These are phyloP conservation scores for Microcebus murinus DNA, from an alignment of 2,113 vertebrate genomes.

Conservation along the genomic window DNA sequence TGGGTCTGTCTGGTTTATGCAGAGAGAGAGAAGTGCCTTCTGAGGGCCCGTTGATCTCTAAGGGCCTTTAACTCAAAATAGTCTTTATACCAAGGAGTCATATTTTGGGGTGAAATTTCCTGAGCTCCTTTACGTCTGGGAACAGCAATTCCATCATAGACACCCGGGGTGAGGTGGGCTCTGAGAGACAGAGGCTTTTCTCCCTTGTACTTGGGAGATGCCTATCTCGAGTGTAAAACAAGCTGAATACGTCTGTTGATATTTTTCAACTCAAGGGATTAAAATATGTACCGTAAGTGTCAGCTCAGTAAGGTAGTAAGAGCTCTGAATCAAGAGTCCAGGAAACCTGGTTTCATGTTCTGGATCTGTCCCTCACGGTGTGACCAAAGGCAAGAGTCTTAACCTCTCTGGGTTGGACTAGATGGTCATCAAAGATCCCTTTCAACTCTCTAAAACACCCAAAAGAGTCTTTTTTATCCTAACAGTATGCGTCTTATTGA, in stretches of 20 bases:
- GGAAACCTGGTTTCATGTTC: not conserved
- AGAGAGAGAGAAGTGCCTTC: too few relatives aligned
- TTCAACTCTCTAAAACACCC: not conserved
- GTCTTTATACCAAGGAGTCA: too few relatives aligned
- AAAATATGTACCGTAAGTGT: not conserved
- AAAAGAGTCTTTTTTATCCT: not conserved
- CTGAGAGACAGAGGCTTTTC: not conserved
- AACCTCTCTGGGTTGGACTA: not conserved
- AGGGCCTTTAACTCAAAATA: too few relatives aligned
- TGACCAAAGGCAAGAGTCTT: not conserved
- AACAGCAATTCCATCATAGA: not conserved
- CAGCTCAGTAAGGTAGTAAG: not conserved
- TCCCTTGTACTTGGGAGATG: not conserved
- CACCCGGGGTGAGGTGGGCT: too few relatives aligned
- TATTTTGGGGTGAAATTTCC: too few relatives aligned
- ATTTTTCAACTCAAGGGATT: not conserved
- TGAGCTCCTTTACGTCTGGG: not conserved
- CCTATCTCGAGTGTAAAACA: not conserved
- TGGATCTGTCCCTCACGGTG: not conserved
- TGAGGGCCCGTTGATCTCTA: too few relatives aligned
- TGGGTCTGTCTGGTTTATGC: too few relatives aligned
- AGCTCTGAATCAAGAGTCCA: not conserved
- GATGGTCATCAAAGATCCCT: not conserved
- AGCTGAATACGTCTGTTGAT: not conserved
- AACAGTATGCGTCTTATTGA: not conserved